These are phyloP conservation scores for Colossoma macropomum DNA, from an alignment of 2,113 vertebrate genomes.

Conservation along the genomic window DNA sequence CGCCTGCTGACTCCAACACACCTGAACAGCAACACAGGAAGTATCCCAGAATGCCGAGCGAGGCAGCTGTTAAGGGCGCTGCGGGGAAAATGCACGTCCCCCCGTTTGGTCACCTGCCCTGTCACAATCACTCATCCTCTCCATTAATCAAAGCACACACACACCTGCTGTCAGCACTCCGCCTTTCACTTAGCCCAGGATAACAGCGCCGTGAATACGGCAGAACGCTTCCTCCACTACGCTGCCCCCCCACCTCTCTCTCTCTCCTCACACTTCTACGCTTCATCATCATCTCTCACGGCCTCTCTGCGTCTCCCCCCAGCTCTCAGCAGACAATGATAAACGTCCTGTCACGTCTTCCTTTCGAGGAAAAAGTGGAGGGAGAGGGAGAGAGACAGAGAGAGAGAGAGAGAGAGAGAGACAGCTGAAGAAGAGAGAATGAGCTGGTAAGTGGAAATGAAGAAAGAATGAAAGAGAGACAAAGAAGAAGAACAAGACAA, in stretches of 20 bases:
- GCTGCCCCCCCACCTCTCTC: slow-evolving; percentile 33
- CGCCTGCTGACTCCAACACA: slow-evolving; percentile 7
- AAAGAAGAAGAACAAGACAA: slow-evolving; percentile 29
- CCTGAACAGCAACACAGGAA: slow-evolving; percentile 49
- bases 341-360: slow-evolving; percentile 60
- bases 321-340: slow-evolving; percentile 64
- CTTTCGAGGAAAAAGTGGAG: slow-evolving; percentile 59
- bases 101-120: slow-evolving; percentile 69
- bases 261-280: slow-evolving; percentile 36
- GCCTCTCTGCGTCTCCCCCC: slow-evolving; percentile 45
- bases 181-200: slow-evolving; percentile 52
- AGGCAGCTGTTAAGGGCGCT: slow-evolving; percentile 71
- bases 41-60: slow-evolving; percentile 58
- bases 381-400: background rate
- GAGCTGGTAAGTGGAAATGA: slow-evolving; percentile 34
- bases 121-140: slow-evolving; percentile 73
- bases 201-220: slow-evolving; percentile 54
- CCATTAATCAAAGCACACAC: slow-evolving; percentile 75
- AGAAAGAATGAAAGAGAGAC: slow-evolving; percentile 26
- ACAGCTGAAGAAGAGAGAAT: background rate
- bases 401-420: background rate
- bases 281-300: slow-evolving; percentile 19
- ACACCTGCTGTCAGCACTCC: slow-evolving; percentile 65
- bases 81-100: slow-evolving; percentile 60
- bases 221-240: slow-evolving; percentile 35